Base-by-base conservation (phyloP, 1,140 invertebrate genomes). In the Achatina immaculata region DNA sequence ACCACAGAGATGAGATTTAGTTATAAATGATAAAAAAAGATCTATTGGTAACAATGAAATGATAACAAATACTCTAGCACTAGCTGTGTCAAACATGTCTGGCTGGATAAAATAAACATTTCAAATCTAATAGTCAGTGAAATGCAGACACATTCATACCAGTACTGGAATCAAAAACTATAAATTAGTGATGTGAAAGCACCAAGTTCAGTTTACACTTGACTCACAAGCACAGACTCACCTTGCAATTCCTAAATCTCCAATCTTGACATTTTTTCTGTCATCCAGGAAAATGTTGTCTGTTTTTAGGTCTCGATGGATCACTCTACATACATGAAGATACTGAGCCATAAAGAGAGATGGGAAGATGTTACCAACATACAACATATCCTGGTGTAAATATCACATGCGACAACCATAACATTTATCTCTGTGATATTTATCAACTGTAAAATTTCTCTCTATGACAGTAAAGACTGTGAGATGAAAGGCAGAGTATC, bases 251-350 rank as follows among this genome's bases (percentile, higher is more conserved):
- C 86, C 85, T 58, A 86, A 75, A 55, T 87, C 86, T 24, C 85
- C 86, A 36, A 84, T 69, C 82, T 85, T 85, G 0, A 84, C 19
- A 74, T 79, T 58, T 11, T 74, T 71, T 4, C 80, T 83, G n/a
- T 31, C 77, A 21, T 83, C 84, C 14, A 90, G 55, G 51, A 88
- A 80, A 40, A 90, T 83, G 68, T 90, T 90, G 66, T 89, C 85
- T 21, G 87, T 85, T 80, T 90, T 90, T 0, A 90, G 69, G 79
- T 90, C 90, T 68, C 88, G 81, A 73, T 90, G 89, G 16, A 89
- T 84, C 24, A 90, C 85, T 43, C 82, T 80, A 62, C 82, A 85
- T 9, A 65, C 82, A 81, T 90, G 89, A 19, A 90, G 81, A 80
- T 86, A 88, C 83, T 86, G 79, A 16, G 82, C 58, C 21, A 78